Base-by-base conservation (phyloP, 2,797 vertebrate genomes). In the Muraenolepis orangiensis region DNA sequence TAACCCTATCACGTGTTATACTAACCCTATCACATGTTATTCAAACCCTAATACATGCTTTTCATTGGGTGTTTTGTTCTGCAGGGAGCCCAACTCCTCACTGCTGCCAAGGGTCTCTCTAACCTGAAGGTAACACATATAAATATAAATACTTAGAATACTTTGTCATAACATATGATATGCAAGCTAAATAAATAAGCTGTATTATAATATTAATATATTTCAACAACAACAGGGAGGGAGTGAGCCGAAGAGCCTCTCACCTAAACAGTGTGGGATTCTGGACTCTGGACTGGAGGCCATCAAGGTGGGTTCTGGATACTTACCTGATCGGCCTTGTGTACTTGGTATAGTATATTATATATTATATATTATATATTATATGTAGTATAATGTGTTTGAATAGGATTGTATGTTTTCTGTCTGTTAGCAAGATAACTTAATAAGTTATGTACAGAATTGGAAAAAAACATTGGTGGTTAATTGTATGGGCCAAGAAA, bases 41-140 rank as follows among this genome's bases (percentile, higher is more conserved):
- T 16, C 40, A 16, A 46, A 46, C 42, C 16, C 42, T 20, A 16
- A 46, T 14, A 38, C 10, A 42, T 16, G 1, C n/a, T n/a, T n/a
- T n/a, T n/a, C n/a, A n/a, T n/a, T n/a, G n/a, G n/a, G n/a, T 13
- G 10, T 30, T 16, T 72, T 70, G 46, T 76, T 81, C 71, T 84
- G 69, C 87, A 98, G 97, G 96, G 97, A n/a, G 93, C 95, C 72
- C 97, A 96, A 78, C 90, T 99, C 89, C 95, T 99, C 90, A 98
- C 93, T 74, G 98, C 97, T 61, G 98, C 98, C 66, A 99, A 98
- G 90, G 97, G 98, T 85, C 95, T 99, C 73, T 99, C 97, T n/a
- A 99, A 94, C 84, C 89, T 99, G 31, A 99, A 99, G 97, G 98
- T 99, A 94, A 57, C 51, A 57, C 11, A 57, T 26, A 23, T 61